A percentile compares a stretch with the other conserved stretches of the same genome.
Evolutionary conservation across 23 tunicate genomes (phyloP).

Genomic region (Diplosoma virens): DNA sequence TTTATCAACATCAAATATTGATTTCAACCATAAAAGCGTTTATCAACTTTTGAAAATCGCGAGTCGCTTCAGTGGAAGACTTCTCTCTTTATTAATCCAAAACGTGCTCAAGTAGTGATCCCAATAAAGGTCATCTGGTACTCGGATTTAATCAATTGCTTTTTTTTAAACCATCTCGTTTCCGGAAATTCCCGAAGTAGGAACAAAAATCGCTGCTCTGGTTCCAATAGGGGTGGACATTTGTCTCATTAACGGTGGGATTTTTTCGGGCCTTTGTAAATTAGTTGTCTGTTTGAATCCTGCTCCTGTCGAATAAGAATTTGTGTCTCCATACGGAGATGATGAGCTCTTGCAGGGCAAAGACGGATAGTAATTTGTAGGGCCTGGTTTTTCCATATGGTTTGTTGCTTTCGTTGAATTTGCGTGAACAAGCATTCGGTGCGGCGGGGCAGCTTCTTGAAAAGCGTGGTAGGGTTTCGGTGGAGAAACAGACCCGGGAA

Average conservation of each 20-base stretch:
- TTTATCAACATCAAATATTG: too few relatives aligned
- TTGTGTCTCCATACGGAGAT: conserved; percentile 37
- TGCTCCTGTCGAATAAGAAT: conserved; percentile 11
- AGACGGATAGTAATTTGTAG: conserved; percentile 56
- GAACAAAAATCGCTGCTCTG: conserved; percentile 1
- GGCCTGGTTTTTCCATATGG: background rate
- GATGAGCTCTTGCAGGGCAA: conserved; percentile 46
- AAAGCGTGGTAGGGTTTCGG: conserved; percentile 51
- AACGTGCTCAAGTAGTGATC: too few relatives aligned
- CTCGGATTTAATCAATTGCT: too few relatives aligned
- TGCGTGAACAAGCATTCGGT: background rate
- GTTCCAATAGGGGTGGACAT: conserved; percentile 21
- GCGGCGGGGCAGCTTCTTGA: conserved; percentile 20
- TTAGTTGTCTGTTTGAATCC: conserved; percentile 50
- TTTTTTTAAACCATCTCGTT: background rate
- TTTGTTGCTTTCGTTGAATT: background rate
- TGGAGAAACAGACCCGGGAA: background rate
- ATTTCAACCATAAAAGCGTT: too few relatives aligned
- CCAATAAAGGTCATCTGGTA: too few relatives aligned
- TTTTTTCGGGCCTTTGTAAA: conserved; percentile 45
- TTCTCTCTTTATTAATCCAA: too few relatives aligned
- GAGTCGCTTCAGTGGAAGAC: too few relatives aligned
- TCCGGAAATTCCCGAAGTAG: background rate
- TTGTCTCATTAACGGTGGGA: conserved; percentile 46
- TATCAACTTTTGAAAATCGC: too few relatives aligned